Percentiles rank a stretch among this genome's conserved stretches.
Conservation (phyloP, 2,113 vertebrate genomes). For the Paedocypris sp. region DNA sequence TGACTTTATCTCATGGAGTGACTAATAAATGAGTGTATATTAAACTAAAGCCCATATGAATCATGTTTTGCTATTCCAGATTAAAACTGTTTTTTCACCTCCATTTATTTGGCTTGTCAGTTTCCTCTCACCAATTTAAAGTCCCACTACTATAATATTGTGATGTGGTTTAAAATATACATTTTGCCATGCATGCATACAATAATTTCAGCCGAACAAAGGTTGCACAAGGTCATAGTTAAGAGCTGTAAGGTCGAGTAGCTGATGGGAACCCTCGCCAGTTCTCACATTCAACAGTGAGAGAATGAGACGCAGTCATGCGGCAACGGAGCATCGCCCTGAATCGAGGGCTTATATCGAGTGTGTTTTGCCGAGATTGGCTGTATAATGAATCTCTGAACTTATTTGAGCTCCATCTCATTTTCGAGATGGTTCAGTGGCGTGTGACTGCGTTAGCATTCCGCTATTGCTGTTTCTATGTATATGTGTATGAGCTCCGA, state of each 20-base stretch:
- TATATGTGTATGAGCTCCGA: background rate
- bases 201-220: slow-evolving; percentile 6
- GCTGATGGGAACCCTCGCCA: slow-evolving; percentile 14
- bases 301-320: slow-evolving; percentile 9
- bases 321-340: slow-evolving; percentile 12
- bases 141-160: no score
- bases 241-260: slow-evolving; percentile 17
- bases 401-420: slow-evolving; percentile 39
- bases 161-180: background rate
- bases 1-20: no score
- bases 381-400: slow-evolving; percentile 37
- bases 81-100: no score
- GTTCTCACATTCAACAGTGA: slow-evolving; percentile 19
- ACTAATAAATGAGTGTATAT: no score
- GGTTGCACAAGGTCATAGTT: slow-evolving; percentile 19
- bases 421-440: slow-evolving; percentile 33
- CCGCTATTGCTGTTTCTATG: slow-evolving; percentile 2
- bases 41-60: no score
- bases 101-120: no score
- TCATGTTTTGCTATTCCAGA: no score
- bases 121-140: no score
- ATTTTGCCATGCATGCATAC: slow-evolving; percentile 1
- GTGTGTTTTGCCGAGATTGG: slow-evolving; percentile 24
- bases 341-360: slow-evolving; percentile 19
- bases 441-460: slow-evolving; percentile 25